phyloP scores from a whole-genome alignment of 2,113 vertebrate species.

The Neogale vison region DNA sequence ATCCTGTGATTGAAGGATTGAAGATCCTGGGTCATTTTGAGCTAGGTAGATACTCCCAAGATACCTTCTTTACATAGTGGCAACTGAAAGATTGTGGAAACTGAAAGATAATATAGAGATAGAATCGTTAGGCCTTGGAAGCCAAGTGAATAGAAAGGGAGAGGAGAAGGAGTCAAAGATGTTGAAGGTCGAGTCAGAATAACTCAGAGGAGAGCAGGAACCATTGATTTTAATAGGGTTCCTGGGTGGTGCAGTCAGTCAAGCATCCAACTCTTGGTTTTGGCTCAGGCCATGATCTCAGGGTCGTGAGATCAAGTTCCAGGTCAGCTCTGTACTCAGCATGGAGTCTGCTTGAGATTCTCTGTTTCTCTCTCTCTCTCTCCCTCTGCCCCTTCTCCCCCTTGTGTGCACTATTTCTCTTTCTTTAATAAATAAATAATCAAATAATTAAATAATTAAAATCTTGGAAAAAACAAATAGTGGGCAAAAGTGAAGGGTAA shows the following conservation, averaged over 20 bases:
- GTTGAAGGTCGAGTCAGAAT: neutral
- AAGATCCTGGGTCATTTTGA: neutral
- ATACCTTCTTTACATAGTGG: neutral
- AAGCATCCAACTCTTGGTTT: neutral
- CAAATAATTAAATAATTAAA: too few relatives aligned
- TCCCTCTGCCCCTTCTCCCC: neutral
- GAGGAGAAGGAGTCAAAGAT: neutral
- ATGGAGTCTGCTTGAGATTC: neutral
- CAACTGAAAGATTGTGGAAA: neutral
- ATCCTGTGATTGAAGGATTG: neutral
- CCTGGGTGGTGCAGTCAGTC: neutral
- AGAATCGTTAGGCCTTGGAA: neutral
- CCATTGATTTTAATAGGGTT: neutral
- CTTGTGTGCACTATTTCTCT: neutral
- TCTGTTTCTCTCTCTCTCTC: neutral
- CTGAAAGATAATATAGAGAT: neutral
- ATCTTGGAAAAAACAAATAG: neutral
- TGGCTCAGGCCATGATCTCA: neutral
- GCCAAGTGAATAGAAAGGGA: neutral
- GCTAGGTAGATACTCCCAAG: neutral
- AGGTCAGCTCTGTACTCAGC: neutral
- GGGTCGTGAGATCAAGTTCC: neutral
- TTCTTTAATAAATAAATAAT: neutral
- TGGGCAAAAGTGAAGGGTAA: neutral
- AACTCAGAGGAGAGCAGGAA: neutral